phyloP scores from a whole-genome alignment of 2,113 vertebrate genomes.

The Perca flavescens region DNA sequence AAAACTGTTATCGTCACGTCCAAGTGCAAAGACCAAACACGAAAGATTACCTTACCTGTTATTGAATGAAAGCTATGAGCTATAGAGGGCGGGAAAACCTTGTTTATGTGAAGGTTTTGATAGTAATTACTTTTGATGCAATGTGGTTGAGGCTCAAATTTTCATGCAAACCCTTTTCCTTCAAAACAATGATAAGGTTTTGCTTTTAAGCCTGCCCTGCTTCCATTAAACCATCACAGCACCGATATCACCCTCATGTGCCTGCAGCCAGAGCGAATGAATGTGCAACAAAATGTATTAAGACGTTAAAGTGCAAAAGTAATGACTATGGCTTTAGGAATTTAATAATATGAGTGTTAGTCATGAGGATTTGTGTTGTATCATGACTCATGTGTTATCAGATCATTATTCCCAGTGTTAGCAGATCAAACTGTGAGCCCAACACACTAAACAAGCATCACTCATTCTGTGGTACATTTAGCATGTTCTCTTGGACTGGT shows the following conservation, averaged over 20 bases:
- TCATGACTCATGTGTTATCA: conserved; percentile 5
- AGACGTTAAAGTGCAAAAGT: conserved; percentile 8
- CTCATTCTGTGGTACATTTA: conserved; percentile 1
- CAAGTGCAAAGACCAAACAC: neutral
- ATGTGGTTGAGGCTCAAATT: neutral
- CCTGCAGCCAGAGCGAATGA: conserved; percentile 2
- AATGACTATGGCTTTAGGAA: conserved; percentile 26
- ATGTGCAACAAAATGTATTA: neutral
- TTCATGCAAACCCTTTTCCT: neutral
- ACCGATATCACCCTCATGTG: conserved; percentile 1
- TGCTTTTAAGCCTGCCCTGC: conserved; percentile 1
- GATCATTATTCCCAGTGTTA: conserved; percentile 9
- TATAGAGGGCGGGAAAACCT: neutral
- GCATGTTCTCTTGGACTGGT: neutral
- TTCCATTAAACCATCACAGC: neutral
- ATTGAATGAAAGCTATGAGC: neutral
- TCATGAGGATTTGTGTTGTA: conserved; percentile 11
- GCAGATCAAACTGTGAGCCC: neutral
- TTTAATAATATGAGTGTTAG: conserved; percentile 16
- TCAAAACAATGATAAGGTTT: neutral
- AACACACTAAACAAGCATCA: neutral
- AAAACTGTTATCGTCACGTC: neutral
- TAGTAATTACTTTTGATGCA: neutral
- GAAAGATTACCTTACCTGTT: neutral
- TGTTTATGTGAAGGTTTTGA: neutral